Evolutionary conservation across 2,797 vertebrate genomes (phyloP).

Genomic region (Sebastes alutus): DNA sequence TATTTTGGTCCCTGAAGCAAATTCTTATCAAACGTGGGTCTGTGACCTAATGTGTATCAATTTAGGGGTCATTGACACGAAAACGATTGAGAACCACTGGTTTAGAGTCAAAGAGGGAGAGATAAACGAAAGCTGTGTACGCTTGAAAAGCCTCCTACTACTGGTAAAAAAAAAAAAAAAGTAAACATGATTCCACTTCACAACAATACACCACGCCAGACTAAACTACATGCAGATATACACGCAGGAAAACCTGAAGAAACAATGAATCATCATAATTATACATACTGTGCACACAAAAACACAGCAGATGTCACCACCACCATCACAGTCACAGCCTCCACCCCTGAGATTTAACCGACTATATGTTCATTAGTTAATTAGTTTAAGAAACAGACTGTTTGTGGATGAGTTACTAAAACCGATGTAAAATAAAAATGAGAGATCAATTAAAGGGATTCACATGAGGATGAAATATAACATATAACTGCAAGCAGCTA

Average conservation of each 20-base stretch:
- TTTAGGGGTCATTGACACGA: not conserved
- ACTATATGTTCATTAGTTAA: not conserved
- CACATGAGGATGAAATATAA: not conserved
- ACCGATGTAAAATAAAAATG: not conserved
- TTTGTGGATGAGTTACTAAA: not conserved
- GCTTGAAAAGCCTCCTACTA: constrained; percentile 4
- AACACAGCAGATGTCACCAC: not conserved
- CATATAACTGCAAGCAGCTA: not conserved
- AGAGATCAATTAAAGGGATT: not conserved
- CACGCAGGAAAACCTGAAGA: not conserved
- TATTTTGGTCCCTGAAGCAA: not conserved
- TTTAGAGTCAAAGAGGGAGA: constrained; percentile 12
- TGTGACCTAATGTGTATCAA: not conserved
- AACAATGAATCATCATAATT: not conserved
- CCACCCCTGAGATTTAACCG: not conserved
- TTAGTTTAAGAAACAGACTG: not conserved
- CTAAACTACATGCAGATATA: not conserved
- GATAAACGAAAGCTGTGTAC: not conserved
- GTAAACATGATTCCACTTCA: constrained; percentile 26
- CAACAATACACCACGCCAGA: not conserved
- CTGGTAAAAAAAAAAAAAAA: constrained; percentile 11
- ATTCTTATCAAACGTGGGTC: not conserved
- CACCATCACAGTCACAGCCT: not conserved
- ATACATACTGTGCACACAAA: not conserved
- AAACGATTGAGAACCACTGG: not conserved